Percentiles rank a stretch among this genome's conserved stretches.
These are phyloP conservation scores for Brienomyrus brachyistius DNA, from an alignment of 2,113 vertebrate genomes.

Conservation along the genomic window DNA sequence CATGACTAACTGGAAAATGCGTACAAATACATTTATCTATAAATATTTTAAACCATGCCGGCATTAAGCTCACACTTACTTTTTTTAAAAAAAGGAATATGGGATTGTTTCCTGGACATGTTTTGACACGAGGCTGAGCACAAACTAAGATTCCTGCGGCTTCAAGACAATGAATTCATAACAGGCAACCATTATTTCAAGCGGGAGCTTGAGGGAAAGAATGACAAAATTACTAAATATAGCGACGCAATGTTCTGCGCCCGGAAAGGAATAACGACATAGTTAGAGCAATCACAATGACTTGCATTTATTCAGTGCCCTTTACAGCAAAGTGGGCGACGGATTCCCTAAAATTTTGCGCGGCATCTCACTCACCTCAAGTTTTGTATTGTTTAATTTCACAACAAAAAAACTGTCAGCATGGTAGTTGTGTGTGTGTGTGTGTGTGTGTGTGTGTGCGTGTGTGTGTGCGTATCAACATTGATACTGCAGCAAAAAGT, in stretches of 20 bases:
- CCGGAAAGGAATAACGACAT: background rate
- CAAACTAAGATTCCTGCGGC: background rate
- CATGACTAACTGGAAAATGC: background rate
- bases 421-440: background rate
- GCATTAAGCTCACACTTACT: background rate
- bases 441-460: background rate
- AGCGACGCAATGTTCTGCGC: background rate
- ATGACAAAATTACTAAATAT: background rate
- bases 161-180: background rate
- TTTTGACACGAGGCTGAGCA: constrained; percentile 1
- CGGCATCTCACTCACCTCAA: background rate
- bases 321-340: background rate
- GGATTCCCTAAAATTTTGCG: background rate
- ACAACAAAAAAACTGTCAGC: background rate
- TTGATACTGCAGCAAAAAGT: background rate
- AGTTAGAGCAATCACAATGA: background rate
- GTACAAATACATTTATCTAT: background rate
- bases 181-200: background rate
- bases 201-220: background rate
- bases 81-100: background rate
- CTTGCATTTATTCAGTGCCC: background rate
- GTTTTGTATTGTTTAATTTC: background rate
- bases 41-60: background rate
- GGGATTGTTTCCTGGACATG: background rate
- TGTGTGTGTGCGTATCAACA: background rate